Evolutionary conservation across 2,888 invertebrate genomes (phyloP).

Genomic region (Drosophila helvetica): DNA sequence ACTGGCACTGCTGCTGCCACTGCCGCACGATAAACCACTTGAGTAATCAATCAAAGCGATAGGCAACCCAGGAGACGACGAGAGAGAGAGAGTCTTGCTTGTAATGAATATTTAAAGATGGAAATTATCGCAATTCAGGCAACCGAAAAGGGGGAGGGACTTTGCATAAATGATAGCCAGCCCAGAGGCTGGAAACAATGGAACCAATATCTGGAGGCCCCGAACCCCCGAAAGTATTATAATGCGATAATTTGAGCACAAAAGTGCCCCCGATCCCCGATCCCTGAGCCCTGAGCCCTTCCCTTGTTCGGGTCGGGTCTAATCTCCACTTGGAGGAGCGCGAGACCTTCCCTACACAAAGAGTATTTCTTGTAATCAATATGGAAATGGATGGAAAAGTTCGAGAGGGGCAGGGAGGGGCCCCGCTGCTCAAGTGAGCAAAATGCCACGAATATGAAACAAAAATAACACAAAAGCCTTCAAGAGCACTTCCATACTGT

Average conservation of each 20-base stretch:
- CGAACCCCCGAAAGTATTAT: not conserved
- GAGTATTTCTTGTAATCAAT: constrained; percentile 69
- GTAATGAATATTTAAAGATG: constrained; percentile 77
- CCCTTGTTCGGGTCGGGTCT: constrained; percentile 48
- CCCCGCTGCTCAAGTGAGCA: constrained; percentile 63
- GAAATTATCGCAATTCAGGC: constrained; percentile 65
- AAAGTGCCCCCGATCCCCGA: constrained; percentile 57
- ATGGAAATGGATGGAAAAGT: constrained; percentile 21
- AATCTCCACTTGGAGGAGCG: constrained; percentile 53
- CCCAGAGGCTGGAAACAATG: constrained; percentile 54
- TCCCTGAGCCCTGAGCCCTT: constrained; percentile 9
- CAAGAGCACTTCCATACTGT: constrained; percentile 10
- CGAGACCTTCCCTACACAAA: constrained; percentile 1
- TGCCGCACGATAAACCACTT: constrained; percentile 71
- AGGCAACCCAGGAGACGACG: constrained; percentile 38
- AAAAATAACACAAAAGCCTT: constrained; percentile 69
- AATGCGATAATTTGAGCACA: constrained; percentile 73
- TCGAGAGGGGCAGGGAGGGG: constrained; percentile 29
- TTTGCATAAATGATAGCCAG: constrained; percentile 71
- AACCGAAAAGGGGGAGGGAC: constrained; percentile 47
- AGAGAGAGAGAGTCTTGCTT: constrained; percentile 64
- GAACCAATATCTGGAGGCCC: constrained; percentile 64
- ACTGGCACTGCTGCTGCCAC: no score
- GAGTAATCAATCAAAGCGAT: constrained; percentile 78
- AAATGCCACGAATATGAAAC: constrained; percentile 69